Conservation (phyloP, 1,140 invertebrate genomes). For the Notospermus geniculatus region DNA sequence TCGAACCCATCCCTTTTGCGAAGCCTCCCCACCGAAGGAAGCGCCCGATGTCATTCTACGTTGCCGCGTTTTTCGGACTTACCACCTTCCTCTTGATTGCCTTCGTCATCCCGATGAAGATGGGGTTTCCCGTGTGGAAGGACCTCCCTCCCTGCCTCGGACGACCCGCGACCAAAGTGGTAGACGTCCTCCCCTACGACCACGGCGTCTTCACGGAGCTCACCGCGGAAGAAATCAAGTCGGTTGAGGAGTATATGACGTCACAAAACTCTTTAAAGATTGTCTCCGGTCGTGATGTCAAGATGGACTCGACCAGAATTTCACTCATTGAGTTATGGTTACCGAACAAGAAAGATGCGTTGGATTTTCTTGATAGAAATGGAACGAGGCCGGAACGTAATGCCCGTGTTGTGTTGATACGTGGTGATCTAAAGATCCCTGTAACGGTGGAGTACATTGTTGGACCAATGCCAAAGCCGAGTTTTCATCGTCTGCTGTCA, state of each 20-base stretch:
- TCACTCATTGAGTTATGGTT: conserved; percentile 41
- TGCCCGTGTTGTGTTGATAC: conserved; percentile 40
- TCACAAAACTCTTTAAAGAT: conserved; percentile 28
- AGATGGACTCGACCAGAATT: conserved; percentile 36
- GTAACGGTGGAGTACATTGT: conserved; percentile 45
- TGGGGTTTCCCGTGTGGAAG: neutral
- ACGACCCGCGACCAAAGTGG: neutral
- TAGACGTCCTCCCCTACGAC: neutral
- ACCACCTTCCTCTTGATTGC: neutral
- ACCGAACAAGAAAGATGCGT: conserved; percentile 30
- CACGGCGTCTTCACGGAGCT: conserved; percentile 39
- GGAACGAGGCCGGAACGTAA: conserved; percentile 28
- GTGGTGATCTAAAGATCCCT: conserved; percentile 32
- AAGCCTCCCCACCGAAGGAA: too few species aligned
- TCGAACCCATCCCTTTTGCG: too few species aligned
- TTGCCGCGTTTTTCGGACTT: conserved; percentile 1
- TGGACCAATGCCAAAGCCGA: conserved; percentile 31
- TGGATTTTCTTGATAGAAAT: conserved; percentile 31
- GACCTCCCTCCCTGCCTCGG: neutral
- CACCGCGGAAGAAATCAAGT: conserved; percentile 33
- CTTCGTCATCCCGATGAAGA: neutral
- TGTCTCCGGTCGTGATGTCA: conserved; percentile 19
- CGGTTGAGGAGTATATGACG: conserved; percentile 36
- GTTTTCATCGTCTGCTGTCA: conserved; percentile 24
- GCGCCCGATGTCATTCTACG: neutral